A percentile compares a stretch with the other conserved stretches of the same genome.
Evolutionary conservation across 2,113 vertebrate genomes (phyloP).

Genomic region (Salvelinus alpinus): DNA sequence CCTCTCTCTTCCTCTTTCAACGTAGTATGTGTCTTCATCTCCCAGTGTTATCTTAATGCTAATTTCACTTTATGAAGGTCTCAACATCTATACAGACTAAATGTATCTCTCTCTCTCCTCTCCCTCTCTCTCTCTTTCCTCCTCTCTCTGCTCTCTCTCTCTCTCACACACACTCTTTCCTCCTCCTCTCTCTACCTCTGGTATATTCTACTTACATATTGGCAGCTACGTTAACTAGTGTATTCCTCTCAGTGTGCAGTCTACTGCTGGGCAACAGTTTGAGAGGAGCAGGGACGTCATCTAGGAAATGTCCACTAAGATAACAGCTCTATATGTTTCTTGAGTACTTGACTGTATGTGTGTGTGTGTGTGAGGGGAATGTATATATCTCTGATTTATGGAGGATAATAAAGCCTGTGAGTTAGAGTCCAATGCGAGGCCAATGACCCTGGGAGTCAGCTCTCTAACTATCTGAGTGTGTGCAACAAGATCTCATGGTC

Average conservation of each 20-base stretch:
- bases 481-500: background rate
- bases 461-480: background rate
- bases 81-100: too few species aligned
- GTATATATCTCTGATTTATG: background rate
- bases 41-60: too few species aligned
- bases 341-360: too few species aligned
- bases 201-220: background rate
- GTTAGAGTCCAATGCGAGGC: background rate
- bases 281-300: background rate
- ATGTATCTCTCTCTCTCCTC: too few species aligned
- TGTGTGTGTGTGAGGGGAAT: background rate
- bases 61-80: too few species aligned
- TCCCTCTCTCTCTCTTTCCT: too few species aligned
- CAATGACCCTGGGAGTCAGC: background rate
- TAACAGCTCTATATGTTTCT: too few species aligned
- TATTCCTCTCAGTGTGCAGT: constrained; percentile 8
- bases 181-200: too few species aligned
- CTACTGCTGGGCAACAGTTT: background rate
- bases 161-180: too few species aligned
- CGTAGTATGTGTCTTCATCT: too few species aligned
- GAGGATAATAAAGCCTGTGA: background rate
- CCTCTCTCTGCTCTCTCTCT: too few species aligned
- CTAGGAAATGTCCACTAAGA: background rate
- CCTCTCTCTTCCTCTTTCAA: too few species aligned
- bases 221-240: constrained; percentile 14